Base-by-base conservation (phyloP, 92 coral and sea anemone genomes). In the Zoanthus gigantus region DNA sequence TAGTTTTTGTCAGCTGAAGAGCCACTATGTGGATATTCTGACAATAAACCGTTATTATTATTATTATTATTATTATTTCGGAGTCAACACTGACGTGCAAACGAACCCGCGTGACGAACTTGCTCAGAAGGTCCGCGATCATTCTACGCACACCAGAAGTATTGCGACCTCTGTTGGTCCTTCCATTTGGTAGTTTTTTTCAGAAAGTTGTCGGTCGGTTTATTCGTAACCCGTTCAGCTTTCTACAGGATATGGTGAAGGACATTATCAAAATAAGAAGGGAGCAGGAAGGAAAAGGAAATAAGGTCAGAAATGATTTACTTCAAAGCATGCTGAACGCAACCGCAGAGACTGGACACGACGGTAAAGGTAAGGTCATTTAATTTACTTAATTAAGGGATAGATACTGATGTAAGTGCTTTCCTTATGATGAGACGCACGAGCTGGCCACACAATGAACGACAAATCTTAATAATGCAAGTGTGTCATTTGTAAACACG, bases 301-400 rank as follows among this genome's bases (percentile, higher is more conserved):
- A 13, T 4, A 48, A 56, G 34, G 31, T 65, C 48, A 78, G 84
- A n/a, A 79, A 63, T 63, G 84, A 79, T 45, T 17, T 79, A 57
- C 68, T 79, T 11, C 84, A 79, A 47, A 79, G 74, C 31, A 79
- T 79, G 84, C 84, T 79, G 1, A 44, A 79, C 58, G 84, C 84
- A 4, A 52, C 67, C 9, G 18, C 28, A 58, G 73, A 79, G 56
- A 2, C 84, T 61, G 84, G 84, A 6, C 74, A 60, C 42, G 3
- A 0, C 73, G 84, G 42, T 9, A 28, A 79, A 9, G 74, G 84
- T 79, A 6, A 7, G 52, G 31, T n/a, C 42, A 37, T n/a, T n/a
- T n/a, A n/a, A n/a, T n/a, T 37, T 37, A 37, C 42, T 37, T 37
- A 37, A 37, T 37, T 37, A 37, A 0, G 42, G 42, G 42, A 37